Conservation (phyloP, 2,113 vertebrate species). For the Alectura lathami region DNA sequence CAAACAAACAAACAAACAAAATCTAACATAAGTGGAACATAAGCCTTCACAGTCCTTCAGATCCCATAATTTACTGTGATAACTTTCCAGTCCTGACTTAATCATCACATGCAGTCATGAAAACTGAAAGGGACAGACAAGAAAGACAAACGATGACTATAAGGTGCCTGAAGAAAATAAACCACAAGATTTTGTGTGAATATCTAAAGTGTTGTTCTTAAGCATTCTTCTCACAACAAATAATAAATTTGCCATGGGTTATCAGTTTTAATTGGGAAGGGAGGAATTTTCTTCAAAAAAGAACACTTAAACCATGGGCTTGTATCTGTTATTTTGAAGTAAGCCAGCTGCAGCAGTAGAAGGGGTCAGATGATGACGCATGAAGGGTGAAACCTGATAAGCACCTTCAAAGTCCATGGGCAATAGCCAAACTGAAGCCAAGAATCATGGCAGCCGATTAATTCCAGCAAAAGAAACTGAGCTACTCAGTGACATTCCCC, state of each 20-base stretch:
- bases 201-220: background rate
- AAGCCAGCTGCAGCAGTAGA: slow-evolving; percentile 13
- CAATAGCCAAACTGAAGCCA: background rate
- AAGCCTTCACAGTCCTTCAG: background rate
- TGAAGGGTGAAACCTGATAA: background rate
- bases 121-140: background rate
- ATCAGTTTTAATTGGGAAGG: background rate
- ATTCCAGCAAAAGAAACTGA: background rate
- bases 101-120: background rate
- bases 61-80: background rate
- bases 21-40: background rate
- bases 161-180: background rate
- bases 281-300: background rate
- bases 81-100: background rate
- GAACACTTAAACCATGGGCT: background rate
- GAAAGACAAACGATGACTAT: background rate
- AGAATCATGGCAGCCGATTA: background rate
- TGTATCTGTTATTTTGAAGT: background rate
- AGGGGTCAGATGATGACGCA: background rate
- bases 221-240: background rate
- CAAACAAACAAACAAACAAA: background rate
- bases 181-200: background rate
- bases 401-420: background rate
- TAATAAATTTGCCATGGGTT: background rate
- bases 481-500: background rate